A percentile compares a stretch with the other conserved stretches of the same genome.
Evolutionary conservation across 2,888 invertebrate genomes (phyloP).

Genomic region (Cremastinae sp.): DNA sequence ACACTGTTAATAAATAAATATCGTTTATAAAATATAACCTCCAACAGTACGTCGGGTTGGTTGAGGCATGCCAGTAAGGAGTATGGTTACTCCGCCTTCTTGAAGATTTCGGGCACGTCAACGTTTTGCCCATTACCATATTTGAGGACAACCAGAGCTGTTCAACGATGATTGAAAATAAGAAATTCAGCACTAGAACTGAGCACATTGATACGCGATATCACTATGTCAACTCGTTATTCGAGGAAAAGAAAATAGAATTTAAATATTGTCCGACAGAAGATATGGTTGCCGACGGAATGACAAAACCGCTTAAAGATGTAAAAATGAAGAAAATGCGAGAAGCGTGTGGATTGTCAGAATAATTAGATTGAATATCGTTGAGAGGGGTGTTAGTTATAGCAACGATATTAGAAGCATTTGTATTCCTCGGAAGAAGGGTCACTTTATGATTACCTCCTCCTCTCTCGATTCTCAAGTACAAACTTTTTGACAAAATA

Average conservation of each 20-base stretch:
- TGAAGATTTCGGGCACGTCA: slow-evolving; percentile 50
- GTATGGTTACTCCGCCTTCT: slow-evolving; percentile 62
- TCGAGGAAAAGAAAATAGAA: slow-evolving; percentile 49
- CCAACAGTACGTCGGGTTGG: slow-evolving; percentile 54
- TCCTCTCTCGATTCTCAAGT: no score
- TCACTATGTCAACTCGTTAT: slow-evolving; percentile 39
- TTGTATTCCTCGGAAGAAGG: no score
- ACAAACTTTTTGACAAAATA: no score
- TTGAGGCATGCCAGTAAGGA: slow-evolving; percentile 64
- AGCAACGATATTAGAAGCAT: no score
- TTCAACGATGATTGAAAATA: slow-evolving; percentile 58
- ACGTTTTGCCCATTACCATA: slow-evolving; percentile 53
- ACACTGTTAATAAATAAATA: no score
- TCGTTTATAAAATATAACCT: no score
- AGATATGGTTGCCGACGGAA: slow-evolving; percentile 64
- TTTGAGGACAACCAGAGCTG: slow-evolving; percentile 68
- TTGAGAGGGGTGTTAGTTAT: no score
- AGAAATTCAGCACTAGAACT: slow-evolving; percentile 57
- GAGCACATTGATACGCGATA: slow-evolving; percentile 61
- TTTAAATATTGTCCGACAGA: slow-evolving; percentile 65
- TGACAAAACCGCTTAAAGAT: slow-evolving; percentile 65
- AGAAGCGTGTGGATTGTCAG: no score
- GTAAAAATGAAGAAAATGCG: slow-evolving; percentile 24
- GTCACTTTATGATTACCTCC: no score
- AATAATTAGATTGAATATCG: no score